Percentiles rank a stretch among this genome's conserved stretches.
Conservation (phyloP, 2,797 vertebrate genomes). For the Urosaurus nigricauda region DNA sequence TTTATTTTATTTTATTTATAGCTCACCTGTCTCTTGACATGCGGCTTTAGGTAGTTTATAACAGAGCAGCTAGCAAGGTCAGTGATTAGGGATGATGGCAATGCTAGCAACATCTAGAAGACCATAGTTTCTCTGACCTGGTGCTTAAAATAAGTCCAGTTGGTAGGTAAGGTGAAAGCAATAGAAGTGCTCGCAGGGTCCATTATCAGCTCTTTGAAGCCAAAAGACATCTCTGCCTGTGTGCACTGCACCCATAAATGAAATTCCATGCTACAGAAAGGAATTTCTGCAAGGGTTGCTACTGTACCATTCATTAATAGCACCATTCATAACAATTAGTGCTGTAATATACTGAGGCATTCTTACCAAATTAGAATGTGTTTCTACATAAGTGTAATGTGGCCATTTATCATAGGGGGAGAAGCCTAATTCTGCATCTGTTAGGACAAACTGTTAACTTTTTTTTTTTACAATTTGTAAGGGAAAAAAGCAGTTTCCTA, state of each 20-base stretch:
- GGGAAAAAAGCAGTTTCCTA: not conserved
- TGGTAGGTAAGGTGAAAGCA: constrained; percentile 7
- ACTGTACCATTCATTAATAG: constrained; percentile 46
- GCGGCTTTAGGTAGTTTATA: too few species aligned
- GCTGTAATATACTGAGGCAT: constrained; percentile 37
- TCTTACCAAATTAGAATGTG: constrained; percentile 49
- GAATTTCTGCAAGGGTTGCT: constrained; percentile 44
- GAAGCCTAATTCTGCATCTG: constrained; percentile 47
- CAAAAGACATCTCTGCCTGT: not conserved
- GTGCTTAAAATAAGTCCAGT: not conserved
- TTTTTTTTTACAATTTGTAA: constrained; percentile 40
- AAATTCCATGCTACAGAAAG: constrained; percentile 14
- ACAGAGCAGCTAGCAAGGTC: too few species aligned
- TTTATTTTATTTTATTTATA: too few species aligned
- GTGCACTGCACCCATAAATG: not conserved
- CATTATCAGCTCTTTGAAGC: constrained; percentile 30
- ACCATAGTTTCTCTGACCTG: not conserved
- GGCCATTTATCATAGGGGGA: constrained; percentile 43
- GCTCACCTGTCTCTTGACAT: too few species aligned
- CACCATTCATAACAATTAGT: constrained; percentile 54
- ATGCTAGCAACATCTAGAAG: not conserved
- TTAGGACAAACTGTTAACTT: constrained; percentile 36
- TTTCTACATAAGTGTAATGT: constrained; percentile 48
- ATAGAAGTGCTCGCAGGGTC: not conserved
- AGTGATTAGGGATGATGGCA: not conserved